A percentile compares a stretch with the other conserved stretches of the same genome.
phyloP scores from a whole-genome alignment of 2,888 invertebrate species.

The Elmis aenea region DNA sequence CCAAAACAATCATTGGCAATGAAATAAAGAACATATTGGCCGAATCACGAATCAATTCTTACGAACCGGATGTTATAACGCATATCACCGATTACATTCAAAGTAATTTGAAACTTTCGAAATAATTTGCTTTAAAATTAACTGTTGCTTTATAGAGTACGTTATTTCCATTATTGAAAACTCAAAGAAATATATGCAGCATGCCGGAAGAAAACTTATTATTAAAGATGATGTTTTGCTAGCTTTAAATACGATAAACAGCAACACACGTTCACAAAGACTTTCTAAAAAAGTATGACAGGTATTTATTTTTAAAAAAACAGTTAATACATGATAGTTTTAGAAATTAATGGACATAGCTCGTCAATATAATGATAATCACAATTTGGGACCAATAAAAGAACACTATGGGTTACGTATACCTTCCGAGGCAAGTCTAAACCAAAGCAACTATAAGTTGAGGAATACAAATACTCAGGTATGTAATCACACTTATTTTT shows the following conservation, averaged over 20 bases:
- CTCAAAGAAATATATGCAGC: conserved; percentile 12
- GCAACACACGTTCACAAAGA: conserved; percentile 6
- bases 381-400: no score
- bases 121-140: conserved; percentile 1
- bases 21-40: conserved; percentile 6
- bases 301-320: not conserved
- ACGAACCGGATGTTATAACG: conserved; percentile 11
- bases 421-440: conserved; percentile 11
- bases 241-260: conserved; percentile 7
- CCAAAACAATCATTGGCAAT: no score
- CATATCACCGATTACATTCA: conserved; percentile 12
- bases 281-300: conserved; percentile 7
- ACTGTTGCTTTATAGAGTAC: conserved; percentile 12
- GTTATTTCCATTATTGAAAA: conserved; percentile 12
- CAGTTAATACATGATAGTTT: conserved; percentile 6
- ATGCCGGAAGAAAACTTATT: conserved; percentile 14
- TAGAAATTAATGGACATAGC: conserved; percentile 20
- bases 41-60: conserved; percentile 9
- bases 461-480: conserved; percentile 7
- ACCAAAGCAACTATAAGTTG: conserved; percentile 15
- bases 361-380: no score
- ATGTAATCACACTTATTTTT: conserved; percentile 1
- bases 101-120: conserved; percentile 10
- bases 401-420: no score
- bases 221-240: conserved; percentile 12